These are phyloP conservation scores for Elysia crispata DNA, from an alignment of 2,888 invertebrate genomes.

Conservation along the genomic window DNA sequence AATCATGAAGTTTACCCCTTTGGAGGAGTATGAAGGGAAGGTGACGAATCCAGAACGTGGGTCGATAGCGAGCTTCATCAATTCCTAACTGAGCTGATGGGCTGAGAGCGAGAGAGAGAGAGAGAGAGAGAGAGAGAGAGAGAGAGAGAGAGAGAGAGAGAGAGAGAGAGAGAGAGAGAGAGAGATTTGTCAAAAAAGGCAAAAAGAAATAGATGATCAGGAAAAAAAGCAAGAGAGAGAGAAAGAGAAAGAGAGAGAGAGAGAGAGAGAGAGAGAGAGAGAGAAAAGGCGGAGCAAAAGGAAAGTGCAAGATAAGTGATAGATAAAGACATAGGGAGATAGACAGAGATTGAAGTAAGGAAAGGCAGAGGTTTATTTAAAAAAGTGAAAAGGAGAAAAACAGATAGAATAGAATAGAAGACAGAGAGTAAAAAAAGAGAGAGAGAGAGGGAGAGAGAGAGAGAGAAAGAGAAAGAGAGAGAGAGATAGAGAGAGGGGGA, in stretches of 20 bases:
- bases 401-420: not conserved
- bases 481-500: not conserved
- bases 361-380: not conserved
- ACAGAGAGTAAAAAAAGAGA: constrained; percentile 13
- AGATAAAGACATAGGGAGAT: not conserved
- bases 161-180: too few relatives aligned
- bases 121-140: not conserved
- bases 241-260: constrained; percentile 6
- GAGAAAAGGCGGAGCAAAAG: too few relatives aligned
- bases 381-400: not conserved
- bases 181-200: too few relatives aligned
- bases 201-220: too few relatives aligned
- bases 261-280: not conserved
- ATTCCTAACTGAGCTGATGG: too few relatives aligned
- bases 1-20: too few relatives aligned
- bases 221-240: not conserved
- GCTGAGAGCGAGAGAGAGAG: not conserved
- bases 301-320: not conserved
- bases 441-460: constrained; percentile 4
- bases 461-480: constrained; percentile 1
- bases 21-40: too few relatives aligned
- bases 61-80: too few relatives aligned
- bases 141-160: too few relatives aligned
- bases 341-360: not conserved
- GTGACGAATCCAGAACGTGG: too few relatives aligned